Evolutionary conservation across 2,888 invertebrate species (phyloP), one percentile per base, ranked within the genome.

Genomic region (Patella pellucida): DNA sequence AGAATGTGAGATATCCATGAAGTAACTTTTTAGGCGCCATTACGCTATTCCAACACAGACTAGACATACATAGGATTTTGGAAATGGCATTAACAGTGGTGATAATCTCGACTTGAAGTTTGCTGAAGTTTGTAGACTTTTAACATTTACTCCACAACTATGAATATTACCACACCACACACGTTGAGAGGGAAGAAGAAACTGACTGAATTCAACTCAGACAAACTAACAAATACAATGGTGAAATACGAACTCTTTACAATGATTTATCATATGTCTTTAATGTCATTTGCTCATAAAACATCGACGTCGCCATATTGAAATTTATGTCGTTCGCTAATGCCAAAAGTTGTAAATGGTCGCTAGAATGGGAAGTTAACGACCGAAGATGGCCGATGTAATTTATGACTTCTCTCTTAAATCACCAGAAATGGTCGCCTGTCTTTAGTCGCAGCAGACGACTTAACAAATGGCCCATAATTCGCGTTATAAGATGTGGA

Each of bases 211-310:
- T 62, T 62, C 62, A 62, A 62, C 62, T 11, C 19, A 62, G 62
- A 62, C 62, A 62, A 62, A 71, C 52, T 41, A 68, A 68, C 68
- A 68, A 68, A 23, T 73, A 73, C 73, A 73, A 73, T 68, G 51
- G 68, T 68, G 19, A 68, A 73, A 73, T 68, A 54, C 68, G 52
- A 51, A 41, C 52, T 50, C 51, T 68, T 68, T 68, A 68, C 50
- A 27, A 73, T 73, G 68, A 73, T 73, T 73, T 68, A 73, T 73
- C 73, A 73, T 73, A 52, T 68, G 73, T 73, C 68, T 68, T 52
- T 52, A 62, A 62, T 62, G 62, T 62, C 62, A 68, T 52, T 68
- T 52, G 68, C 52, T 27, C 73, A 73, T 73, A 73, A 73, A 73
- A 73, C 73, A 73, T 68, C 52, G 51, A 31, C 51, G 52, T 52